These are phyloP conservation scores for Pemphigus obesinymphae DNA, from an alignment of 1,140 invertebrate genomes.

Conservation along the genomic window DNA sequence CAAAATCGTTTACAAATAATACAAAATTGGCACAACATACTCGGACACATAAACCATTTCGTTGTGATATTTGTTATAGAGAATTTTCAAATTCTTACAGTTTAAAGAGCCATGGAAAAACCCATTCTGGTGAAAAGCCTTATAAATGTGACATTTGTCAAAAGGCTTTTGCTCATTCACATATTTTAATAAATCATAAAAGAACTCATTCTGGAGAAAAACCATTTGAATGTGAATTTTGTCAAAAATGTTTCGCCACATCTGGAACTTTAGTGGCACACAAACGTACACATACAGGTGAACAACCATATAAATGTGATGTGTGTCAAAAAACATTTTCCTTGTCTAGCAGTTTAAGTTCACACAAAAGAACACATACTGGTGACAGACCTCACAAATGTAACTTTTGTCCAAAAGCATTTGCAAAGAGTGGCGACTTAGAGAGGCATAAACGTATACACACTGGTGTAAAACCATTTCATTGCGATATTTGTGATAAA, in stretches of 20 bases:
- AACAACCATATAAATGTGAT: conserved; percentile 61
- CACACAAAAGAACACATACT: conserved; percentile 46
- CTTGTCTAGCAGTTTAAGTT: conserved; percentile 49
- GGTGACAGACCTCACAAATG: conserved; percentile 46
- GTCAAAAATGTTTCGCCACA: conserved; percentile 49
- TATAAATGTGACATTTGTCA: conserved; percentile 54
- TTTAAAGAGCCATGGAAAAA: conserved; percentile 46
- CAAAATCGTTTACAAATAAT: conserved; percentile 36
- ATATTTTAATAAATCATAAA: conserved; percentile 59
- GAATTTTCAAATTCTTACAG: conserved; percentile 32
- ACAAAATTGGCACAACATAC: conserved; percentile 18
- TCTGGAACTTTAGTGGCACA: conserved; percentile 44
- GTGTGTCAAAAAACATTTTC: conserved; percentile 62
- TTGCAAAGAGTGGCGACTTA: conserved; percentile 57
- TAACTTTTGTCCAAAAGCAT: conserved; percentile 58
- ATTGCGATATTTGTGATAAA: conserved; percentile 69
- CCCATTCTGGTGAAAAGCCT: conserved; percentile 52
- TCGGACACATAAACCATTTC: conserved; percentile 15
- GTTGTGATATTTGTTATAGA: conserved; percentile 34
- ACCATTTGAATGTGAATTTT: conserved; percentile 70
- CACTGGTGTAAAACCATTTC: conserved; percentile 67
- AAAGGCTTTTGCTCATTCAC: conserved; percentile 55
- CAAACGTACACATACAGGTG: conserved; percentile 41
- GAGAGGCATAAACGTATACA: conserved; percentile 65
- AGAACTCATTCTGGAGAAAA: conserved; percentile 74